Base-by-base conservation (phyloP, 30 jellyfish, hydroid and myxozoan genomes). In the Turritopsis dohrnii region DNA sequence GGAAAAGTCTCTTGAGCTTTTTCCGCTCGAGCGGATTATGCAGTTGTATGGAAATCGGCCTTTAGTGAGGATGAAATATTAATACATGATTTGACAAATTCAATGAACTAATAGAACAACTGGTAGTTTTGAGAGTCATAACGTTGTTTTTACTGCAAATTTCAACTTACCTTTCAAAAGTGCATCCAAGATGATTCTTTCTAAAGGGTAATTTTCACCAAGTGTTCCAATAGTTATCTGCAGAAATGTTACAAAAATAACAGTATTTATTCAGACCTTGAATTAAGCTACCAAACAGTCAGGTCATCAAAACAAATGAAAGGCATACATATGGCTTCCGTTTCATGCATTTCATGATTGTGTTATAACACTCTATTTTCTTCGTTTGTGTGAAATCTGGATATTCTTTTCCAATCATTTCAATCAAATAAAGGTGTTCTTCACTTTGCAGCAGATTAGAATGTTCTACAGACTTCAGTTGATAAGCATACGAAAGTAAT, bases 391-490 rank as follows among this genome's bases (percentile, higher is more conserved):
- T 69, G 8, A 69, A 69, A 69, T 69, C 77, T 69, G 77, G 77
- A 69, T n/a, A 69, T 69, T 23, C 30, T 1, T 69, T 27, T 21
- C 77, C 77, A 69, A 69, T 69, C 30, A 69, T n/a, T 69, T 69
- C 77, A 69, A 69, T 27, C 16, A 69, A 69, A n/a, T 69, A n/a
- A 8, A n/a, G 77, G 19, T 69, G 77, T 69, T 69, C 31, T 69
- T 69, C 77, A 23, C 9, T 8, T n/a, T 69, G 31, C 22, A 8
- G 28, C 77, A 69, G 77, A 19, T 69, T 69, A 27, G 22, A 69
- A 69, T 69, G 9, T 69, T 69, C 77, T 7, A 69, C 28, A n/a
- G 77, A 16, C 8, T 19, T 7, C 77, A 69, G 30, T 23, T 19
- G 22, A 27, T 69, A 69, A 69, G 77, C 77, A 69, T 7, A 69